Conservation (phyloP, 2,888 invertebrate genomes). For the Drymonia ruficornis region DNA sequence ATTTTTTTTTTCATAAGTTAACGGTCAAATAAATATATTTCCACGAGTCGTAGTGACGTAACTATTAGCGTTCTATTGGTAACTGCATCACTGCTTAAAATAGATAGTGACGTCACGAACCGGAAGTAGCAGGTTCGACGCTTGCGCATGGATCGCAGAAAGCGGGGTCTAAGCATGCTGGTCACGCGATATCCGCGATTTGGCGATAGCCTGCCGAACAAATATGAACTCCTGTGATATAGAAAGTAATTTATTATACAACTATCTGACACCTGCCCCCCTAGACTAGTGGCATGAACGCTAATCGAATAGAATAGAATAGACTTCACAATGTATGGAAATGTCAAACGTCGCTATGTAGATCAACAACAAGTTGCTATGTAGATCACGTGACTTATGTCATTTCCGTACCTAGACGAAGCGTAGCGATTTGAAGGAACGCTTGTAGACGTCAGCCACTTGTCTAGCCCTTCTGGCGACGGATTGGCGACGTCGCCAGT, state of each 20-base stretch:
- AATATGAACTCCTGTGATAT: slow-evolving; percentile 9
- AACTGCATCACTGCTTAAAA: slow-evolving; percentile 40
- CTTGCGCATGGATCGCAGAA: slow-evolving; percentile 36
- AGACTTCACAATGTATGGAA: no score
- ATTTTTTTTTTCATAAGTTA: no score
- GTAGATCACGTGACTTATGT: no score
- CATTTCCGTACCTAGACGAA: no score
- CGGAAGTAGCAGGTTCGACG: slow-evolving; percentile 50
- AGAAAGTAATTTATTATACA: slow-evolving; percentile 23
- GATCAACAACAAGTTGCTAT: no score
- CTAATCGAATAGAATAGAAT: no score
- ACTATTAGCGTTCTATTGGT: slow-evolving; percentile 14
- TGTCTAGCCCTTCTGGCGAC: no score
- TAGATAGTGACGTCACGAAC: slow-evolving; percentile 35
- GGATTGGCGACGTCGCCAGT: no score
- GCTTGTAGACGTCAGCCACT: no score
- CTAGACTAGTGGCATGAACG: no score
- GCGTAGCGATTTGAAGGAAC: no score
- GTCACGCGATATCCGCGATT: slow-evolving; percentile 27
- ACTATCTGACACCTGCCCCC: neutral
- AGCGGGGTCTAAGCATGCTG: slow-evolving; percentile 43
- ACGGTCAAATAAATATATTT: neutral
- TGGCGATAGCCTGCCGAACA: slow-evolving; percentile 27
- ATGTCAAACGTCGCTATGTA: no score
- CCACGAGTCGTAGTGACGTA: slow-evolving; percentile 18